Evolutionary conservation across 2,888 invertebrate genomes (phyloP), one percentile per base, ranked within the genome.

Genomic region (Andrena minutula): DNA sequence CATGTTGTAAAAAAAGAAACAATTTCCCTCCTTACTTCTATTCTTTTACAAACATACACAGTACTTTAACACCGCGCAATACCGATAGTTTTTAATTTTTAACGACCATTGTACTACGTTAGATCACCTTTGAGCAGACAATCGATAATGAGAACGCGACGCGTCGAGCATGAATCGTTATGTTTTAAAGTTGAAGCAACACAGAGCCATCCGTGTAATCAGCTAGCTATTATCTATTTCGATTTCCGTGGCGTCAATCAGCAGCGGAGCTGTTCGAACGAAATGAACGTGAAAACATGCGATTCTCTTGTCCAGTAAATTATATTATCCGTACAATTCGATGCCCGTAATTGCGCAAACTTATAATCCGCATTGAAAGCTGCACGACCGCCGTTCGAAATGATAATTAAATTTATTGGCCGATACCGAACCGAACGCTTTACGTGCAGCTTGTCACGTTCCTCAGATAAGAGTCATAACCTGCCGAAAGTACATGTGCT

Each of bases 371-470:
- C 41, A 12, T 1, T 41, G 12, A 4, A 12, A 41, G 12, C 1
- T 41, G 12, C 12, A 41, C 41, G 41, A 12, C 4, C 12, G 1
- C 41, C 4, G 41, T 12, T 0, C 3, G 41, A 41, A 3, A 8
- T 28, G 75, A 81, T 77, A 68, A 82, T 81, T 77, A 30, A 41
- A 51, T 70, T 71, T 81, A 76, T 74, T 49, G 28, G 58, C 51
- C 7, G 23, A n/a, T 4, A 58, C 6, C 53, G 51, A 56, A 63
- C 8, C 53, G 51, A 56, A 75, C 61, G 49, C 2, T 60, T 77
- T 77, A 83, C 84, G 84, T 83, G 84, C 56, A 80, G 49, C n/a
- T 64, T 4, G 61, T 61, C 84, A 83, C 84, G 84, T 84, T 79
- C 49, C 26, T 23, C 49, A 35, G 83, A 83, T 83, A 83, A 83